phyloP scores from a whole-genome alignment of 2,888 invertebrate genomes.

The Chalcis sispes region DNA sequence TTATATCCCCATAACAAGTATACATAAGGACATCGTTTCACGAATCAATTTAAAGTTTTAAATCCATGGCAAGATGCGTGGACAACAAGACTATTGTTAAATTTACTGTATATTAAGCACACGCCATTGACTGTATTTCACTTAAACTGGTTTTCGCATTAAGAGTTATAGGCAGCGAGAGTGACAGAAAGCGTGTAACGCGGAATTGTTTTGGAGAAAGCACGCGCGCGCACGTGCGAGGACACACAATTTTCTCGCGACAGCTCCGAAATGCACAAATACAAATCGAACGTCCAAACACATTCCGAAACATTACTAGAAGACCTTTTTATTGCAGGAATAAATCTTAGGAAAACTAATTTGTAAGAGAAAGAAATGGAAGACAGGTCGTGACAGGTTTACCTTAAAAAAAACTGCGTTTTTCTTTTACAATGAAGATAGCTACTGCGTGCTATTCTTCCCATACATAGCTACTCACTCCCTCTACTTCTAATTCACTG shows the following conservation, averaged over 20 bases:
- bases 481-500: not conserved
- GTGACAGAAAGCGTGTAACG: not conserved
- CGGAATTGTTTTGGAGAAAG: constrained; percentile 43
- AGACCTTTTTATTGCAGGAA: not conserved
- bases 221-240: constrained; percentile 41
- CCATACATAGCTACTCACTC: not conserved
- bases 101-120: not conserved
- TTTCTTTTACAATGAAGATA: not conserved
- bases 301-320: not conserved
- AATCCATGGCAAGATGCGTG: too few species aligned
- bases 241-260: too few species aligned
- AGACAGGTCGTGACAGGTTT: not conserved
- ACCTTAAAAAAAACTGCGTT: too few species aligned
- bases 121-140: not conserved
- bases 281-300: not conserved
- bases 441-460: not conserved
- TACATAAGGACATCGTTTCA: too few species aligned
- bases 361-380: not conserved
- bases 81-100: too few species aligned
- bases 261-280: not conserved
- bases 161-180: not conserved
- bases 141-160: not conserved
- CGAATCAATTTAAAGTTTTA: too few species aligned
- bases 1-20: too few species aligned
- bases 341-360: too few species aligned